Conservation (phyloP, 1,140 invertebrate species). For the Megalonaias nervosa region DNA sequence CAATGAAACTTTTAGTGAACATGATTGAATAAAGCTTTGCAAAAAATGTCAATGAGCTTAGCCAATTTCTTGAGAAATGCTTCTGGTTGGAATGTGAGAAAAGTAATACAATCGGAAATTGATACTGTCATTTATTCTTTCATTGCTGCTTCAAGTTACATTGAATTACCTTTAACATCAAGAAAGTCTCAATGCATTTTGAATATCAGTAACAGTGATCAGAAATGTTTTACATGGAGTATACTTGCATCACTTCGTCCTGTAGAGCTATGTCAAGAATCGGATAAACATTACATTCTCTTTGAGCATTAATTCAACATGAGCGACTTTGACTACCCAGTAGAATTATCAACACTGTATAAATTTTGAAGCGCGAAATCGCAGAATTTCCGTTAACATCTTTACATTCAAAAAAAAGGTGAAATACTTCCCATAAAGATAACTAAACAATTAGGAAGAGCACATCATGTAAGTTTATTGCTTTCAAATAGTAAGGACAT, state of each 20-base stretch:
- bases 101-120: slow-evolving; percentile 1
- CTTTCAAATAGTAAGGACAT: slow-evolving; percentile 17
- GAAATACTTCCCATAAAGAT: slow-evolving; percentile 21
- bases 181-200: slow-evolving; percentile 2
- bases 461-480: slow-evolving; percentile 21
- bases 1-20: slow-evolving; percentile 17
- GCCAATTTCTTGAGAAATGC: slow-evolving; percentile 21
- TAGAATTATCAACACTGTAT: slow-evolving; percentile 17
- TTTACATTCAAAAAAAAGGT: slow-evolving; percentile 20
- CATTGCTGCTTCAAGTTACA: slow-evolving; percentile 20
- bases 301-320: slow-evolving; percentile 38
- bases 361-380: slow-evolving; percentile 30
- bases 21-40: slow-evolving; percentile 22
- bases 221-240: slow-evolving; percentile 38
- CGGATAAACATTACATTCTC: slow-evolving; percentile 20
- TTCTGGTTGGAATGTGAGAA: slow-evolving; percentile 22
- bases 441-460: slow-evolving; percentile 9
- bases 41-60: slow-evolving; percentile 30
- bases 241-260: slow-evolving; percentile 32
- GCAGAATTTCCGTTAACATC: slow-evolving; percentile 23
- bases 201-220: slow-evolving; percentile 23
- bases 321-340: slow-evolving; percentile 10
- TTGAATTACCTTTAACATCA: slow-evolving; percentile 19
- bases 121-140: slow-evolving; percentile 20
- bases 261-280: slow-evolving; percentile 8